Evolutionary conservation across 2,888 invertebrate species (phyloP).

Genomic region (Syritta pipiens): DNA sequence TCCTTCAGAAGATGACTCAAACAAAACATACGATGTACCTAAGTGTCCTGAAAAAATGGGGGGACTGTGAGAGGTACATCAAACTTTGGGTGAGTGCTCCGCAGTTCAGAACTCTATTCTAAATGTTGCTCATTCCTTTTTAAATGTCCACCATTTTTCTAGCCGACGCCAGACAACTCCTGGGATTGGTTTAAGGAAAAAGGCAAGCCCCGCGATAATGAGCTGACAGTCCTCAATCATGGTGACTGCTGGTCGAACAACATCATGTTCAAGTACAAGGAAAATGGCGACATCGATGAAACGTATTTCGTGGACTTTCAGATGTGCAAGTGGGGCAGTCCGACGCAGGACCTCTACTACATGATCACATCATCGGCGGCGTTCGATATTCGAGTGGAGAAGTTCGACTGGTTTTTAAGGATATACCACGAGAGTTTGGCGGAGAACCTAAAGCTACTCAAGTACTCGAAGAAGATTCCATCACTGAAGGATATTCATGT

Average conservation of each 20-base stretch:
- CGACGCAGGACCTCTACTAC: constrained; percentile 74
- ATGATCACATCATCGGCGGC: constrained; percentile 75
- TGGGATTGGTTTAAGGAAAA: constrained; percentile 25
- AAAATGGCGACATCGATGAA: constrained; percentile 73
- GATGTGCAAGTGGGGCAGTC: constrained; percentile 72
- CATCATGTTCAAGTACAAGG: constrained; percentile 74
- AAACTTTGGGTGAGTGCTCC: constrained; percentile 57
- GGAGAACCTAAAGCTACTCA: constrained; percentile 71
- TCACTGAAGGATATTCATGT: constrained; percentile 74
- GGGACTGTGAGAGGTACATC: constrained; percentile 43
- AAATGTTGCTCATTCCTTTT: background rate
- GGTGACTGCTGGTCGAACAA: constrained; percentile 77
- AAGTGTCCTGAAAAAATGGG: constrained; percentile 30
- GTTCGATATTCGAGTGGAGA: constrained; percentile 73
- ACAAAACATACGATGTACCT: background rate
- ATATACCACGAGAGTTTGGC: constrained; percentile 74
- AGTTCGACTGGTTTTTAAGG: constrained; percentile 75
- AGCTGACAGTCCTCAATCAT: constrained; percentile 74
- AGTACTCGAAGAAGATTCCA: constrained; percentile 72
- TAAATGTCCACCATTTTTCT: background rate
- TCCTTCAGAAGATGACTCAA: constrained; percentile 42
- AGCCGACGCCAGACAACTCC: constrained; percentile 8
- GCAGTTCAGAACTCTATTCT: background rate
- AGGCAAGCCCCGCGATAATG: constrained; percentile 7
- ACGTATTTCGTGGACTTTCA: constrained; percentile 75